phyloP scores from a whole-genome alignment of 2,797 vertebrate genomes.

The Lemur catta region DNA sequence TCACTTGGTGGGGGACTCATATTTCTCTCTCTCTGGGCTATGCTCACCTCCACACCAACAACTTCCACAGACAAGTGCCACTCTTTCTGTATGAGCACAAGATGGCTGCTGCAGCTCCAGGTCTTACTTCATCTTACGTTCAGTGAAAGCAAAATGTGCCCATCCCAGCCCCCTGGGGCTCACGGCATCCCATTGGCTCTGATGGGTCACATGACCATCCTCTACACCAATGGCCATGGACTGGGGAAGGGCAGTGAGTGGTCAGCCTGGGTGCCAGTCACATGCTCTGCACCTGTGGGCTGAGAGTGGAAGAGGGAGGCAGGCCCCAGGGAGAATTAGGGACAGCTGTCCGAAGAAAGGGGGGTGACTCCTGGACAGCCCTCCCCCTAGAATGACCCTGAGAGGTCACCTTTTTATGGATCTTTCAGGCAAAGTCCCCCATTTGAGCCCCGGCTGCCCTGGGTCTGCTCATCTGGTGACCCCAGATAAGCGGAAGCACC shows the following conservation, averaged over 20 bases:
- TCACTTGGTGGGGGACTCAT: background rate
- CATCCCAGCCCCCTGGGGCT: background rate
- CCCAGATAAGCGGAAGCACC: background rate
- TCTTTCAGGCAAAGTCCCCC: background rate
- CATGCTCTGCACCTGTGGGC: background rate
- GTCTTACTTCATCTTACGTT: background rate
- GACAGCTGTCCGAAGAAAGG: background rate
- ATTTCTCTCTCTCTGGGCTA: background rate
- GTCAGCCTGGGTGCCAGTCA: background rate
- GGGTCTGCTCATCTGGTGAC: background rate
- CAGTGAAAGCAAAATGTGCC: background rate
- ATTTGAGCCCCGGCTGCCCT: background rate
- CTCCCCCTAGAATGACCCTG: background rate
- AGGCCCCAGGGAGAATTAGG: background rate
- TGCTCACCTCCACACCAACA: background rate
- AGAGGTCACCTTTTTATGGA: background rate
- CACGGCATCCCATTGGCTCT: background rate
- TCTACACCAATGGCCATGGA: background rate
- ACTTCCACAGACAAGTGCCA: no score
- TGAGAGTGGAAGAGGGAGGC: background rate
- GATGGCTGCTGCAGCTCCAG: background rate
- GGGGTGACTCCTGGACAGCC: background rate
- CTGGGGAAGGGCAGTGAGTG: background rate
- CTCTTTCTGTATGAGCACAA: background rate
- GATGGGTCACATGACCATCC: background rate